A percentile compares a stretch with the other conserved stretches of the same genome.
Evolutionary conservation across 2,888 invertebrate genomes (phyloP).

Genomic region (Pristionchus arcanus): DNA sequence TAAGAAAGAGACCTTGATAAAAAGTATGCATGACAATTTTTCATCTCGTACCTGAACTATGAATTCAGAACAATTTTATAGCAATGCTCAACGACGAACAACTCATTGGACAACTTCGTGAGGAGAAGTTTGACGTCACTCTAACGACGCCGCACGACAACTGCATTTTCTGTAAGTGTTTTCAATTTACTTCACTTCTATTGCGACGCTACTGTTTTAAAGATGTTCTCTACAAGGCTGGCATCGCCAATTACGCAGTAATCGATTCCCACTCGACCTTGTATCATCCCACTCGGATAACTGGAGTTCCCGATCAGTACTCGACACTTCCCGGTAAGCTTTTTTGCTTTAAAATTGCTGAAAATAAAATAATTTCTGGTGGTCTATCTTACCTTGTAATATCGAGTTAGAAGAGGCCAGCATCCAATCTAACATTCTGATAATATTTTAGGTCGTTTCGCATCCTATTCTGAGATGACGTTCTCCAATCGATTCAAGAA

Average conservation of each 20-base stretch:
- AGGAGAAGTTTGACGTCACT: background rate
- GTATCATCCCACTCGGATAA: background rate
- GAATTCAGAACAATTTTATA: background rate
- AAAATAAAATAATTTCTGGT: background rate
- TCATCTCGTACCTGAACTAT: background rate
- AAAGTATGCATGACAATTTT: background rate
- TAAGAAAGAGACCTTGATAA: background rate
- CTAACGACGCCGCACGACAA: background rate
- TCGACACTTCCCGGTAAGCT: background rate
- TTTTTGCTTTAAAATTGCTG: background rate
- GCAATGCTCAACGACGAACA: background rate
- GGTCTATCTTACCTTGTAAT: too few relatives aligned
- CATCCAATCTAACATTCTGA: background rate
- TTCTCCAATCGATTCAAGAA: background rate
- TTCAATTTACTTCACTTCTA: background rate
- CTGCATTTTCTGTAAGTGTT: slow-evolving; percentile 8
- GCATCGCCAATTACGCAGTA: background rate
- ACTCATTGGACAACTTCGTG: background rate
- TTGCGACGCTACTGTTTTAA: background rate
- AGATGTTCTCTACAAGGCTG: background rate
- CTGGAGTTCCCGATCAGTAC: background rate
- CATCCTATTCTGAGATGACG: background rate
- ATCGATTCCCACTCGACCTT: slow-evolving; percentile 14
- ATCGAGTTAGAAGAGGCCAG: too few relatives aligned
- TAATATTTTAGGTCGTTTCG: background rate